Evolutionary conservation across 2,113 vertebrate species (phyloP).

Genomic region (Psilopogon haemacephalus): DNA sequence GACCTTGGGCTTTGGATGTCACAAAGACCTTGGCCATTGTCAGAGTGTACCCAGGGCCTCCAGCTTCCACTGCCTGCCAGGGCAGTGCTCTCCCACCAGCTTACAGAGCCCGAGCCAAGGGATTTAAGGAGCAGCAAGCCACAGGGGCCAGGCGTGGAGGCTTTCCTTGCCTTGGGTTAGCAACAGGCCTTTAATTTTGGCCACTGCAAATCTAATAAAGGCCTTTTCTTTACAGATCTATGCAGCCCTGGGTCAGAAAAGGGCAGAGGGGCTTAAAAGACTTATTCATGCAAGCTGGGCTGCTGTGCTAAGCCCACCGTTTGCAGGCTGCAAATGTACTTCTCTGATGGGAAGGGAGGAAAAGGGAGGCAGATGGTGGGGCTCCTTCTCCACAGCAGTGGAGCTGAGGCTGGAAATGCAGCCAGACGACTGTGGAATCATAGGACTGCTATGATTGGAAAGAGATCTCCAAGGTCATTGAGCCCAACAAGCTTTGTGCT

Average conservation of each 20-base stretch:
- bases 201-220: constrained; percentile 42
- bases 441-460: too few species aligned
- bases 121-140: constrained; percentile 23
- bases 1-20: background rate
- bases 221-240: constrained; percentile 54
- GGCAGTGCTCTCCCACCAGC: background rate
- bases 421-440: background rate
- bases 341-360: too few species aligned
- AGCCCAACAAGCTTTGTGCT: background rate
- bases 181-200: constrained; percentile 36
- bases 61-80: background rate
- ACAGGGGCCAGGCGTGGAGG: constrained; percentile 14
- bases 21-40: background rate
- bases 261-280: constrained; percentile 54
- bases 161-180: constrained; percentile 36
- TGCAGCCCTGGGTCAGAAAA: constrained; percentile 43
- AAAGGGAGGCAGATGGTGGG: background rate
- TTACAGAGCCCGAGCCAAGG: constrained; percentile 36
- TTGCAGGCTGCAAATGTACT: constrained; percentile 1
- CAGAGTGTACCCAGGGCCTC: background rate
- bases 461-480: too few species aligned
- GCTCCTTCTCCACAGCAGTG: background rate
- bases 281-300: constrained; percentile 40
- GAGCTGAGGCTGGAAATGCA: background rate
- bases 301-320: constrained; percentile 50